These are phyloP conservation scores for Notamacropus eugenii DNA, from an alignment of 2,797 vertebrate species.

Conservation along the genomic window DNA sequence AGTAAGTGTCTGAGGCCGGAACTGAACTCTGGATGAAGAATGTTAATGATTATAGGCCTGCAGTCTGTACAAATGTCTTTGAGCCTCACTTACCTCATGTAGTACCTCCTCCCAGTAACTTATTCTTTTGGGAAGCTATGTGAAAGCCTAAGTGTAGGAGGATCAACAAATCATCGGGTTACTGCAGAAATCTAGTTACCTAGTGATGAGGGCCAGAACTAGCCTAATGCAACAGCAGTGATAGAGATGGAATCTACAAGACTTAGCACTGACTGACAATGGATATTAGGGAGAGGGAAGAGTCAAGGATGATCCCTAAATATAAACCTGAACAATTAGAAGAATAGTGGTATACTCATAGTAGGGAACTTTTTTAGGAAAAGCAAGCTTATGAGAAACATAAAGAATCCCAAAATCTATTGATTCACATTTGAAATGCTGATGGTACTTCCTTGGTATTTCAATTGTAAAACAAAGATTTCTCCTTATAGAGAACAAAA, in stretches of 20 bases:
- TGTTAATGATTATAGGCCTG: background rate
- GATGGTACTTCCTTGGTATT: background rate
- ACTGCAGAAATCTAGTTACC: background rate
- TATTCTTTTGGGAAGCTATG: background rate
- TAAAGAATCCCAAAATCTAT: background rate
- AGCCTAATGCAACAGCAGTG: background rate
- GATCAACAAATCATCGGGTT: background rate
- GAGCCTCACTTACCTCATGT: background rate
- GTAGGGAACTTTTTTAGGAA: background rate
- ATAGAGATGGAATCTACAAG: background rate
- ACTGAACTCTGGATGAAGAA: background rate
- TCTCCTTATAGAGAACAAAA: background rate
- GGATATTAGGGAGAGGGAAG: background rate
- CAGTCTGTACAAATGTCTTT: background rate
- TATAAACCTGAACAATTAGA: background rate
- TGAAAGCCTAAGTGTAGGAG: background rate
- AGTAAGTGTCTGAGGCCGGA: background rate
- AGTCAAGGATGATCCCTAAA: background rate
- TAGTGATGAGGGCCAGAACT: background rate
- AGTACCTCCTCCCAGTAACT: background rate
- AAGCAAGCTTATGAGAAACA: background rate
- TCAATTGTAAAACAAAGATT: background rate
- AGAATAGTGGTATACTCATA: background rate
- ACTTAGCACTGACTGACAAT: background rate
- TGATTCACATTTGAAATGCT: background rate